Base-by-base conservation (phyloP, 2,888 invertebrate genomes). In the Lissonota sp. region DNA sequence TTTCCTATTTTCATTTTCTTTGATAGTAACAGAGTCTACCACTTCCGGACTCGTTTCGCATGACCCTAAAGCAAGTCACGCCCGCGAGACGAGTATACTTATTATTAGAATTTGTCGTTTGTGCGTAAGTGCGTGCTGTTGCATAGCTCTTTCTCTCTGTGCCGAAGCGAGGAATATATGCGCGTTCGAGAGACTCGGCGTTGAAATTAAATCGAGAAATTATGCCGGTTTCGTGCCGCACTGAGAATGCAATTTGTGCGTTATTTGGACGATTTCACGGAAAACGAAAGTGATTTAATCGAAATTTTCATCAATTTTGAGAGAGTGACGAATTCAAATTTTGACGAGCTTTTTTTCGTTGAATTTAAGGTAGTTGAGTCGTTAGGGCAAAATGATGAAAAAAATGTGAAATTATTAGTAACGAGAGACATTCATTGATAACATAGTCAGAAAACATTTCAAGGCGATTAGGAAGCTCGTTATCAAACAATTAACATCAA, bases 91-190 rank as follows among this genome's bases (percentile, higher is more conserved):
- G 57, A 14, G 63, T 57, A 5, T 57, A 74, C 55, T 69, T 79
- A 79, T 79, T 74, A 79, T 79, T 79, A 79, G 79, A 73, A 69
- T 49, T 74, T 67, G 72, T 67, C 55, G 62, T 64, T 44, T 26
- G 63, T 7, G 40, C 26, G 46, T n/a, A 10, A 8, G 62, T 46
- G 55, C 57, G 57, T 49, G 57, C 26, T 16, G 14, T n/a, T 46
- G 62, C 42, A 12, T 8, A 39, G n/a, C 37, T 58, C n/a, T 49
- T 0, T 49, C 0, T 49, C 12, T 39, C 55, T 39, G 46, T 62
- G 62, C 76, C 70, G 66, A 58, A 55, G 60, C 71, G 70, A 44
- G 37, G 14, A 49, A 44, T n/a, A 44, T n/a, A 60, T 16, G 12
- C 37, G 42, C 72, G 53, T 40, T 60, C 37, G n/a, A 49, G 26